Percentiles rank a stretch among this genome's conserved stretches.
Evolutionary conservation across 2,113 vertebrate genomes (phyloP).

Genomic region (Ophiodon elongatus): DNA sequence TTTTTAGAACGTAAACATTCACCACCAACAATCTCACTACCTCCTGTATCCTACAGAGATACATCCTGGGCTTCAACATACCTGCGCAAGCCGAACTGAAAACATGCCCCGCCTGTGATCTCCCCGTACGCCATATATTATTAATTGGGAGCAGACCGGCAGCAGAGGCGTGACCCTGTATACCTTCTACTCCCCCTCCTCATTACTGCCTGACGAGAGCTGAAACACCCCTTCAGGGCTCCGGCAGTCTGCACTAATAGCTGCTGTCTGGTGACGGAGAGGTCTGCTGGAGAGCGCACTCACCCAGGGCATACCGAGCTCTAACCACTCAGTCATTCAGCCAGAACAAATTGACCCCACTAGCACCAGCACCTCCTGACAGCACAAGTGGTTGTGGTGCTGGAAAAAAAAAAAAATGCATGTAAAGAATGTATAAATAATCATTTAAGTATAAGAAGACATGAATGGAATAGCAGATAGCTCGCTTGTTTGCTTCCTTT

Average conservation of each 20-base stretch:
- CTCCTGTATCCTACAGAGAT: not conserved
- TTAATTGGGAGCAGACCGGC: constrained; percentile 46
- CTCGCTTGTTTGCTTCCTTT: not conserved
- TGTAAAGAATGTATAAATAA: constrained; percentile 41
- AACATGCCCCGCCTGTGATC: constrained; percentile 18
- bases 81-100: not conserved
- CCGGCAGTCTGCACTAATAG: constrained; percentile 44
- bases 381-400: constrained; percentile 23
- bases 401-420: constrained; percentile 18
- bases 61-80: not conserved
- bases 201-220: constrained; percentile 66
- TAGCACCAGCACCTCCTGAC: constrained; percentile 37
- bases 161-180: constrained; percentile 54
- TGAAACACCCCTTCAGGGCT: constrained; percentile 58
- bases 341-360: constrained; percentile 49
- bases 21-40: not conserved
- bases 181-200: constrained; percentile 39
- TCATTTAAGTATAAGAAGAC: constrained; percentile 15
- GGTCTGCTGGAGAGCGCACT: constrained; percentile 31
- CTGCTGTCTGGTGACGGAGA: constrained; percentile 60
- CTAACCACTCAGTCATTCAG: constrained; percentile 57
- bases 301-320: constrained; percentile 36
- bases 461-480: constrained; percentile 7
- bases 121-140: constrained; percentile 47
- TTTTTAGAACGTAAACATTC: not conserved